phyloP scores from a whole-genome alignment of 2,888 invertebrate species.

The Agrilus biguttatus region DNA sequence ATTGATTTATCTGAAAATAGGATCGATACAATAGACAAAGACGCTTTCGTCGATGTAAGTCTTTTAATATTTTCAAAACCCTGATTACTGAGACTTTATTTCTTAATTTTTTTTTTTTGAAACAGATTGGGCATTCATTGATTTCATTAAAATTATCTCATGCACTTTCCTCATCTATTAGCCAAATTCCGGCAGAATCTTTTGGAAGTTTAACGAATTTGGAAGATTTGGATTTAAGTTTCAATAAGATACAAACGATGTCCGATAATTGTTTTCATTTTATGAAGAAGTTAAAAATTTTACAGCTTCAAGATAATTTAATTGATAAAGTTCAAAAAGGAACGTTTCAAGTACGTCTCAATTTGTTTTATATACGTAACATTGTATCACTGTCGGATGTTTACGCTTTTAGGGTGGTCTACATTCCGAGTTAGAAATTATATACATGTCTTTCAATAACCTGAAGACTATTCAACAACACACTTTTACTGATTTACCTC shows the following conservation, averaged over 20 bases:
- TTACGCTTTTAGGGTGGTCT: constrained; percentile 50
- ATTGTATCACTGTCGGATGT: background rate
- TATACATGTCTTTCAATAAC: constrained; percentile 66
- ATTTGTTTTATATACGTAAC: no score
- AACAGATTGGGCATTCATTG: constrained; percentile 63
- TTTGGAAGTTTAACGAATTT: constrained; percentile 61
- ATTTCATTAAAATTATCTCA: constrained; percentile 59
- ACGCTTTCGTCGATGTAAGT: constrained; percentile 67
- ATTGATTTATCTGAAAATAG: constrained; percentile 74
- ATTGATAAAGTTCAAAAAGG: constrained; percentile 67
- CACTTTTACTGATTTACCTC: constrained; percentile 63
- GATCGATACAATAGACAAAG: constrained; percentile 61
- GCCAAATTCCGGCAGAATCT: constrained; percentile 55
- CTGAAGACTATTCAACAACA: constrained; percentile 57
- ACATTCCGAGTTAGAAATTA: constrained; percentile 57
- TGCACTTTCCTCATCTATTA: constrained; percentile 51
- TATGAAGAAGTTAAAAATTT: constrained; percentile 50
- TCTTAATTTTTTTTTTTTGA: background rate
- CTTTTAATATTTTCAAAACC: background rate
- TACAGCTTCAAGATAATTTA: constrained; percentile 72
- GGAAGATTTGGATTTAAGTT: constrained; percentile 68
- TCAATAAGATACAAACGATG: constrained; percentile 60
- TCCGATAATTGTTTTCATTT: constrained; percentile 74
- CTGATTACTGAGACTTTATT: background rate
- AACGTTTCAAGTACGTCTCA: constrained; percentile 36